Evolutionary conservation across 2,113 vertebrate species (phyloP), one percentile per base, ranked within the genome.

Genomic region (Cyprichromis sp.): DNA sequence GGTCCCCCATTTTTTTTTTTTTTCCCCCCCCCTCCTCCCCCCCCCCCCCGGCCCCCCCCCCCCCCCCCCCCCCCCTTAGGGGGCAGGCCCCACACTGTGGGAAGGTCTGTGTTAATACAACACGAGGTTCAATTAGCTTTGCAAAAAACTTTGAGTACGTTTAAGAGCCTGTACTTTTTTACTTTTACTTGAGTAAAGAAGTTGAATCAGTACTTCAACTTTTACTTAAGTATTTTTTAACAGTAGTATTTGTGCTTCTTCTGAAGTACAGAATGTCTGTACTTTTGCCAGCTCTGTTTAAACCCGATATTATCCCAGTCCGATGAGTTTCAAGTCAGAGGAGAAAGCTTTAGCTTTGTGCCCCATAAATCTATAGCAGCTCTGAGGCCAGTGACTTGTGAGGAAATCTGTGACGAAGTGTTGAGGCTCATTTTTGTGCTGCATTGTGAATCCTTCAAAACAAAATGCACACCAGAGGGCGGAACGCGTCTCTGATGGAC

Each of bases 361-460:
- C 21, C 8, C 1, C 68, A 17, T 73, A 26, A 45, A 73, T 26
- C 24, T 76, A 29, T 29, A 47, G 40, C 16, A 45, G 71, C 17
- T 47, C 45, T 47, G 24, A 76, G 42, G 24, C 26, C 6, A 76
- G 24, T 47, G 21, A 76, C 68, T 76, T 45, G 12, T 29, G 40
- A 47, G 38, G 68, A 73, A 47, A 45, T 45, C 21, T 45, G 9
- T 45, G 38, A 45, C 1, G 3, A 76, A 47, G 24, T 26, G 21
- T 29, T 8, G 45, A 52, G 26, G 45, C 26, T 78, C 26, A n/a
- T 52, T 78, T 31, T 78, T 8, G 42, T 78, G 45, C 45, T 78
- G 45, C 73, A 78, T 47, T 50, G 10, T 31, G 73, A 78, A 50
- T 31, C 73, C 73, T 50, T 78, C 45, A n/a, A 47, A 11, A 50